Percentiles rank a stretch among this genome's conserved stretches.
Conservation (phyloP, 2,797 vertebrate genomes). For the Molossus alvarezi region DNA sequence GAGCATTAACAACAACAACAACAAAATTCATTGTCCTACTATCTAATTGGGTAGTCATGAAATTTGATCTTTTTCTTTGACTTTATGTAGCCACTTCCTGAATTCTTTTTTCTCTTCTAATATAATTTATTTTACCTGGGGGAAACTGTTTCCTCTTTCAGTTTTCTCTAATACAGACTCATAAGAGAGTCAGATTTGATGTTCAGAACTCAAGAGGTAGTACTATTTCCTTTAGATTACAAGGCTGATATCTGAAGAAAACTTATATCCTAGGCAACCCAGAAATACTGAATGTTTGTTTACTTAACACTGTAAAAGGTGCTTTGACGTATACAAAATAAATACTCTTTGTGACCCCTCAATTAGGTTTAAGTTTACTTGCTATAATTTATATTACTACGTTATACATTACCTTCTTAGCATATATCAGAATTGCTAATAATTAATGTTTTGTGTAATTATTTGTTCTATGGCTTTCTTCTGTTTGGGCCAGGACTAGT, state of each 20-base stretch:
- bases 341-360: background rate
- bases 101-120: conserved; percentile 21
- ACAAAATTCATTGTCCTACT: background rate
- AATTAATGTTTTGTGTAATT: background rate
- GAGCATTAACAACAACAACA: no score
- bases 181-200: conserved; percentile 1
- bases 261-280: background rate
- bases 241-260: conserved; percentile 35
- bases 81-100: background rate
- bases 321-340: conserved; percentile 39
- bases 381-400: background rate
- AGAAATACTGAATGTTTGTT: conserved; percentile 32
- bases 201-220: background rate
- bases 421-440: conserved; percentile 7
- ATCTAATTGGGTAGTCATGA: conserved; percentile 22
- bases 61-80: conserved; percentile 10
- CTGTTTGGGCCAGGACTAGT: background rate
- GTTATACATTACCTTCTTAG: conserved; percentile 1
- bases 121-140: background rate
- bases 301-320: background rate
- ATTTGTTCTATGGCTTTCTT: conserved; percentile 26
- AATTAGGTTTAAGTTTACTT: conserved; percentile 7
- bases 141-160: background rate
- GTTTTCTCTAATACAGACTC: conserved; percentile 11
- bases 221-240: conserved; percentile 2